phyloP scores from a whole-genome alignment of 2,888 invertebrate genomes.

The Orchesella flavescens region DNA sequence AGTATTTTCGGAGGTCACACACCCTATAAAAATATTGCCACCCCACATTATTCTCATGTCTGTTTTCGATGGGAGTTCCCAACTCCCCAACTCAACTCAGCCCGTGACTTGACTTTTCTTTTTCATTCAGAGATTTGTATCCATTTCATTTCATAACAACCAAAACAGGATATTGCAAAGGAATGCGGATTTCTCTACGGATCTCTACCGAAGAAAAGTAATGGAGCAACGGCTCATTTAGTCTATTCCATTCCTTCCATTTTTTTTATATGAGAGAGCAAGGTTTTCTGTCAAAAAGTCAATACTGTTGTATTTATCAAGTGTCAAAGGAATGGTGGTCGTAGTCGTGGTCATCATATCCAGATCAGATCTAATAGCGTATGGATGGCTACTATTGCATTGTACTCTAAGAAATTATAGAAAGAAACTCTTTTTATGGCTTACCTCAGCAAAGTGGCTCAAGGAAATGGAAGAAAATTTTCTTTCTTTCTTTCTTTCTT shows the following conservation, averaged over 20 bases:
- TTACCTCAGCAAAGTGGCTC: constrained; percentile 22
- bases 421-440: constrained; percentile 24
- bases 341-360: constrained; percentile 17
- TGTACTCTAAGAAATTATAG: not conserved
- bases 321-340: constrained; percentile 31
- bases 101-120: too few species aligned
- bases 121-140: too few species aligned
- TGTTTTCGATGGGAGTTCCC: too few species aligned
- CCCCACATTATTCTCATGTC: not conserved
- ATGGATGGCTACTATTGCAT: not conserved
- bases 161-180: too few species aligned
- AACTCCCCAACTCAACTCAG: too few species aligned
- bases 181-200: too few species aligned
- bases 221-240: constrained; percentile 32
- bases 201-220: constrained; percentile 2
- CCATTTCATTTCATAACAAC: too few species aligned
- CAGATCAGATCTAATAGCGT: not conserved
- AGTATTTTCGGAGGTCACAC: constrained; percentile 18
- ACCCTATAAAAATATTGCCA: constrained; percentile 20
- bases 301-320: constrained; percentile 27
- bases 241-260: too few species aligned
- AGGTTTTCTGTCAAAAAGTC: constrained; percentile 13
- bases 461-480: constrained; percentile 1
- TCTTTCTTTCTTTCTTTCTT: too few species aligned
- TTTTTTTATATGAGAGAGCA: not conserved